These are phyloP conservation scores for Melanotaenia parkinsoni DNA, from an alignment of 2,797 vertebrate species.

Conservation along the genomic window DNA sequence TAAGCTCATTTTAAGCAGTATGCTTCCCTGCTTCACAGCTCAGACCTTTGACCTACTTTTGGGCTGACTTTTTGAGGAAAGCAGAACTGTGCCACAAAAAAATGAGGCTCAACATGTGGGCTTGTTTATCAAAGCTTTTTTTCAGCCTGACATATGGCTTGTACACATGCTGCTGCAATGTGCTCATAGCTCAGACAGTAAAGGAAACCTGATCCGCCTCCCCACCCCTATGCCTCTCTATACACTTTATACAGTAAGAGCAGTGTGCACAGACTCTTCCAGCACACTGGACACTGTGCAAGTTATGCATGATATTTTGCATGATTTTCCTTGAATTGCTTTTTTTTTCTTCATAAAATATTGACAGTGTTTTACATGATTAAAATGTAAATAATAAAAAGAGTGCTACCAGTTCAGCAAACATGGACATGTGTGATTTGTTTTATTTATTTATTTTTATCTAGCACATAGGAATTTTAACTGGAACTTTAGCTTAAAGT, in stretches of 20 bases:
- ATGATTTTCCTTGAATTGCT: not conserved
- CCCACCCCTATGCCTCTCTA: not conserved
- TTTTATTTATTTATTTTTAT: not conserved
- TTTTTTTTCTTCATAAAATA: not conserved
- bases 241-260: conserved; percentile 5
- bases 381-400: not conserved
- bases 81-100: conserved; percentile 14
- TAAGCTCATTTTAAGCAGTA: not conserved
- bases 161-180: conserved; percentile 50
- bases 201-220: conserved; percentile 30
- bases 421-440: not conserved
- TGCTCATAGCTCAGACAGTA: conserved; percentile 34
- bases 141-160: conserved; percentile 16
- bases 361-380: not conserved
- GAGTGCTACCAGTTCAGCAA: not conserved
- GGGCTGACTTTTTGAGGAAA: conserved; percentile 53
- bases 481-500: not conserved
- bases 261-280: conserved; percentile 4
- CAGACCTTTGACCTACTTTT: conserved; percentile 69
- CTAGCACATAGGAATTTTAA: not conserved
- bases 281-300: not conserved
- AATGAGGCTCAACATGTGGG: conserved; percentile 1
- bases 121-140: conserved; percentile 11
- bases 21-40: conserved; percentile 11
- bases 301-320: not conserved